phyloP scores from a whole-genome alignment of 1,140 invertebrate species.

The Pachyrhynchus sulphureomaculatus region DNA sequence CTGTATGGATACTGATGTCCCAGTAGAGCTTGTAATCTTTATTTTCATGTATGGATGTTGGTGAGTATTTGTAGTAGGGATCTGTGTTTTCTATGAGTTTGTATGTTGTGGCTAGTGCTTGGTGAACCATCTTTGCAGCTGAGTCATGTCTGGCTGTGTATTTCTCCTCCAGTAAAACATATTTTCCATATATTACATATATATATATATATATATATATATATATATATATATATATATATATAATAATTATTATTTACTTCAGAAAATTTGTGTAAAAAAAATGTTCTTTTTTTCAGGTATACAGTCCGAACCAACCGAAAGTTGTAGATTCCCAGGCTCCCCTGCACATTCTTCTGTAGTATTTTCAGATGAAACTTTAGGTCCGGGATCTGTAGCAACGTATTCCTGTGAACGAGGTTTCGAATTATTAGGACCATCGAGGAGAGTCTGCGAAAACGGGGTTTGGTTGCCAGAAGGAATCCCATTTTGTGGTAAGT shows the following conservation, averaged over 20 bases:
- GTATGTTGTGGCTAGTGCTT: too few species aligned
- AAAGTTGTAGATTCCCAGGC: conserved; percentile 83
- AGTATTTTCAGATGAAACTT: conserved; percentile 70
- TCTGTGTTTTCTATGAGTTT: too few species aligned
- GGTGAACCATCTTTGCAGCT: too few species aligned
- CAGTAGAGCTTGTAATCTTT: too few species aligned
- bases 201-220: too few species aligned
- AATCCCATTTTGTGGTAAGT: conserved; percentile 93
- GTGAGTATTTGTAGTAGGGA: too few species aligned
- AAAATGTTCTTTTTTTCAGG: conserved; percentile 1
- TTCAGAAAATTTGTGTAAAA: not conserved
- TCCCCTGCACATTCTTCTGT: conserved; percentile 84
- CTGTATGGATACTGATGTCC: too few species aligned
- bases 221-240: too few species aligned
- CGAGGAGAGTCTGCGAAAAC: conserved; percentile 74
- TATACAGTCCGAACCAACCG: not conserved
- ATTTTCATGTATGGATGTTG: too few species aligned
- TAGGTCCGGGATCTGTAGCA: conserved; percentile 70
- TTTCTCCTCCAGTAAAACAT: too few species aligned
- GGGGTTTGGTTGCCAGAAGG: conserved; percentile 87
- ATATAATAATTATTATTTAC: not conserved
- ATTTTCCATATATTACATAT: too few species aligned
- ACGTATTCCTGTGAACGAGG: conserved; percentile 87
- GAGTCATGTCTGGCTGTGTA: too few species aligned
- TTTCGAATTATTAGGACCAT: conserved; percentile 86